These are phyloP conservation scores for Leptopilina myrica DNA, from an alignment of 2,888 invertebrate species.

Conservation along the genomic window DNA sequence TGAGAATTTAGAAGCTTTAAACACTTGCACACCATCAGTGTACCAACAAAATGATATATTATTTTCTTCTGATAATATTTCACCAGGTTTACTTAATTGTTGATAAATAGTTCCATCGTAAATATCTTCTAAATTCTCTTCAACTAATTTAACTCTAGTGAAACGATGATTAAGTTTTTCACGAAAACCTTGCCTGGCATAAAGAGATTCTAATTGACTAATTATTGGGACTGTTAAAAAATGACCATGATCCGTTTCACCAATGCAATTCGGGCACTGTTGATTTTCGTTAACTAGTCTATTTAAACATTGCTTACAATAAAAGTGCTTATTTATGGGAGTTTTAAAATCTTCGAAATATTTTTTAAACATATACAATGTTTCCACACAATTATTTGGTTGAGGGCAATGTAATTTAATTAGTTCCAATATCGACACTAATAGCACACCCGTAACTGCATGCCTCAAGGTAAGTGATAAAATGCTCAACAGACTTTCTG, in stretches of 20 bases:
- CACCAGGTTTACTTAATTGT: not conserved
- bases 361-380: too few relatives aligned
- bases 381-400: not conserved
- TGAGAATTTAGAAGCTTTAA: not conserved
- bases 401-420: not conserved
- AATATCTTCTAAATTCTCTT: not conserved
- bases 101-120: not conserved
- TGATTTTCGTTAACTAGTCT: too few relatives aligned
- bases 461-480: not conserved
- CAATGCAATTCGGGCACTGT: too few relatives aligned
- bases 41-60: not conserved
- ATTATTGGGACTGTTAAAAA: too few relatives aligned
- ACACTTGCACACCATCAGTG: not conserved
- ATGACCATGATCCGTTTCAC: too few relatives aligned
- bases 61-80: not conserved
- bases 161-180: not conserved
- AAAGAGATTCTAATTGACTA: too few relatives aligned
- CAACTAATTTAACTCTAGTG: not conserved
- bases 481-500: not conserved
- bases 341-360: too few relatives aligned
- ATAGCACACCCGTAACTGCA: not conserved
- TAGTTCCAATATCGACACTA: not conserved
- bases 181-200: not conserved
- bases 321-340: too few relatives aligned
- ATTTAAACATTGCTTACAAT: too few relatives aligned